Evolutionary conservation across 2,113 vertebrate species (phyloP).

Genomic region (Regulus satrapa): DNA sequence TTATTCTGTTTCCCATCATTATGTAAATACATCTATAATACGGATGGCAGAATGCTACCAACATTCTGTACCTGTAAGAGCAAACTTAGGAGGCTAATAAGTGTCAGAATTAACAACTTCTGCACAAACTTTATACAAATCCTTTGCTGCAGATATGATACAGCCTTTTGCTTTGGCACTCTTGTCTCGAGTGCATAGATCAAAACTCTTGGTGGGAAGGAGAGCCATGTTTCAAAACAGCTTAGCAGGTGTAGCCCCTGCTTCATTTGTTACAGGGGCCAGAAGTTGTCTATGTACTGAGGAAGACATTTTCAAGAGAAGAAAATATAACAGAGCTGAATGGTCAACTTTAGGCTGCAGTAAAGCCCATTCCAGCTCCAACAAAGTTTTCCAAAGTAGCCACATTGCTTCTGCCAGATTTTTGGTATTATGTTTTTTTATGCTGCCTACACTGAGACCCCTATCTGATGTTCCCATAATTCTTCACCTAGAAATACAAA

Average conservation of each 20-base stretch:
- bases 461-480: background rate
- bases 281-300: background rate
- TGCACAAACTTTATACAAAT: background rate
- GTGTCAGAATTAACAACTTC: background rate
- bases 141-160: background rate
- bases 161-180: background rate
- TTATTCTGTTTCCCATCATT: background rate
- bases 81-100: background rate
- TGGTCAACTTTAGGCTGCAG: background rate
- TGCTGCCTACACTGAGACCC: background rate
- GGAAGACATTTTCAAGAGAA: background rate
- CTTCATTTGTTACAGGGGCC: background rate
- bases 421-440: background rate
- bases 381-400: background rate
- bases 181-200: background rate
- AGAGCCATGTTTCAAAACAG: background rate
- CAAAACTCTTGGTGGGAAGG: background rate
- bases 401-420: background rate
- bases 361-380: background rate
- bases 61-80: background rate
- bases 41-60: background rate
- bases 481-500: background rate
- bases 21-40: background rate
- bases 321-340: background rate
- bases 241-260: background rate